Evolutionary conservation across 2,888 invertebrate genomes (phyloP).

Genomic region (Orthonevra nobilis): DNA sequence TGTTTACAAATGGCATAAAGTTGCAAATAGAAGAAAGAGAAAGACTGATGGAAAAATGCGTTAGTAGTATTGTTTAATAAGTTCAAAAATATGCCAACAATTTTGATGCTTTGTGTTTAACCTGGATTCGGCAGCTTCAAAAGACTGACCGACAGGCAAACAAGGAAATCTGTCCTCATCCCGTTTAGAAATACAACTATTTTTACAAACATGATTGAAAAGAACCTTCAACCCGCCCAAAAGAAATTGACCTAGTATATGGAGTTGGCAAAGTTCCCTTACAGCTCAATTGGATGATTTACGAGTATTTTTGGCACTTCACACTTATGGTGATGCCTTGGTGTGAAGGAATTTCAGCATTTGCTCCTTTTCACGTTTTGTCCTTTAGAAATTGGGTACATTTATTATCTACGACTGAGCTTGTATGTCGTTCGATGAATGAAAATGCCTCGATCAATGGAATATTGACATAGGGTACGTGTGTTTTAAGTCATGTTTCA

Average conservation of each 20-base stretch:
- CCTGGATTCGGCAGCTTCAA: conserved; percentile 33
- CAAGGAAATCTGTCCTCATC: conserved; percentile 45
- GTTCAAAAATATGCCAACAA: too few relatives aligned
- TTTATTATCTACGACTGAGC: too few relatives aligned
- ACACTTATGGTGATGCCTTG: conserved; percentile 45
- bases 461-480: too few relatives aligned
- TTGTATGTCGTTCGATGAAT: too few relatives aligned
- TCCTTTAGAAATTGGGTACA: conserved; percentile 29
- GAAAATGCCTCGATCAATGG: too few relatives aligned
- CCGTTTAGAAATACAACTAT: conserved; percentile 41
- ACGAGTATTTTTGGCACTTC: conserved; percentile 56
- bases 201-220: conserved; percentile 59
- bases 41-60: conserved; percentile 22
- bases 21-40: conserved; percentile 12
- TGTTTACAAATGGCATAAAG: conserved; percentile 39
- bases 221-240: conserved; percentile 50
- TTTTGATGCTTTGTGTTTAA: conserved; percentile 31
- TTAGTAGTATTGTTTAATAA: too few relatives aligned
- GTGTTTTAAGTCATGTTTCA: too few relatives aligned
- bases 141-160: conserved; percentile 11
- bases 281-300: conserved; percentile 66
- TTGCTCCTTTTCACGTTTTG: conserved; percentile 31
- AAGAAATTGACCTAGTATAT: conserved; percentile 52
- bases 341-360: conserved; percentile 48
- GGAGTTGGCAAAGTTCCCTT: conserved; percentile 64